phyloP scores from a whole-genome alignment of 2,113 vertebrate genomes.

The Lasiurus borealis region DNA sequence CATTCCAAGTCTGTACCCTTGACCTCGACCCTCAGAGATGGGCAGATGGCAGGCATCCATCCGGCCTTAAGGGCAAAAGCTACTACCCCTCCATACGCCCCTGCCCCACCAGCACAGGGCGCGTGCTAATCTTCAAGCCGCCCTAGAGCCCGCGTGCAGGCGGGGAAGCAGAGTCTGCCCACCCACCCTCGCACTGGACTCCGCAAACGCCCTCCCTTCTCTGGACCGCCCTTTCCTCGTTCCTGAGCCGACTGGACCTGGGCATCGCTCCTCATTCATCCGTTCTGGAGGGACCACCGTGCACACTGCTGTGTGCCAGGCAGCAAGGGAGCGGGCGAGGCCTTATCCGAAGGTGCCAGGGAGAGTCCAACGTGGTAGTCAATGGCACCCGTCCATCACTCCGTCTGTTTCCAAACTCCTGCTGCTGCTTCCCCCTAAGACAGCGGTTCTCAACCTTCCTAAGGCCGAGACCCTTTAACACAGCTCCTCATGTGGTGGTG shows the following conservation, averaged over 20 bases:
- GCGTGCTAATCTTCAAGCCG: not conserved
- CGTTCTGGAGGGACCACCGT: not conserved
- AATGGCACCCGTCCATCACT: not conserved
- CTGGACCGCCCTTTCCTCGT: not conserved
- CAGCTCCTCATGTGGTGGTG: too few relatives aligned
- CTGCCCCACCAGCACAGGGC: not conserved
- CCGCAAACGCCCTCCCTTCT: not conserved
- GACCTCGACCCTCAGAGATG: not conserved
- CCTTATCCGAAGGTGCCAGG: not conserved
- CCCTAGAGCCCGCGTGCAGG: not conserved
- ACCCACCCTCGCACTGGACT: accelerated
- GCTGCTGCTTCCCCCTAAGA: not conserved
- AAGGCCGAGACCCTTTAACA: too few relatives aligned
- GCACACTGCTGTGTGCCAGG: not conserved
- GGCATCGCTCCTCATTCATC: not conserved
- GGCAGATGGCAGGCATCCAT: not conserved
- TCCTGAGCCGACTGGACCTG: not conserved
- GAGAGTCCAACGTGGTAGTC: not conserved
- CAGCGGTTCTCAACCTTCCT: too few relatives aligned
- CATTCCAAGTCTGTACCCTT: not conserved
- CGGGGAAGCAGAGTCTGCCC: not conserved
- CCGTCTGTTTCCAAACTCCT: not conserved
- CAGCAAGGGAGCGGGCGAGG: not conserved
- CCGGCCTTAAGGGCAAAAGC: not conserved
- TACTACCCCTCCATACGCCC: not conserved